A percentile compares a stretch with the other conserved stretches of the same genome.
Conservation (phyloP, 1,140 invertebrate genomes). For the Akabosia matsudoensis region DNA sequence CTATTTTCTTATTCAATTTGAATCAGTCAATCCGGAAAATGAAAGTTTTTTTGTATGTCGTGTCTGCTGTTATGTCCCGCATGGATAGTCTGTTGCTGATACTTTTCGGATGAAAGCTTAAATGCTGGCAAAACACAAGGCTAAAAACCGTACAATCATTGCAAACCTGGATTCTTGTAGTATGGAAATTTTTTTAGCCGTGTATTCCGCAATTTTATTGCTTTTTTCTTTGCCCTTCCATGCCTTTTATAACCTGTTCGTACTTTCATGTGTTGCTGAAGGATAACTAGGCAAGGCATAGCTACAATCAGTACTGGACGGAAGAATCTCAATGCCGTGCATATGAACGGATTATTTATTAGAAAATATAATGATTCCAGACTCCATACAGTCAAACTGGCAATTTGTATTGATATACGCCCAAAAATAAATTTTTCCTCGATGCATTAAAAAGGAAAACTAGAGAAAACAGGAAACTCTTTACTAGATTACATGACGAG, state of each 20-base stretch:
- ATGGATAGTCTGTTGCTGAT: constrained; percentile 21
- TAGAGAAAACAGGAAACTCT: too few relatives aligned
- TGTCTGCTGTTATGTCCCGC: neutral
- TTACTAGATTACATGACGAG: too few relatives aligned
- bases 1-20: constrained; percentile 24
- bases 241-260: constrained; percentile 3
- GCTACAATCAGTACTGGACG: neutral
- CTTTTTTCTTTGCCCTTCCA: neutral
- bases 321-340: neutral
- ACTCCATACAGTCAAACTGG: neutral
- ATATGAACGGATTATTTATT: neutral
- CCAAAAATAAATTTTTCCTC: too few relatives aligned
- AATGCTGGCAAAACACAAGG: neutral
- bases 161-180: too few relatives aligned
- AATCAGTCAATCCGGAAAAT: constrained; percentile 25
- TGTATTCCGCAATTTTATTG: neutral
- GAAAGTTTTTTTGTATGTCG: constrained; percentile 19
- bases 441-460: too few relatives aligned
- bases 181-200: too few relatives aligned
- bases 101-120: constrained; percentile 4
- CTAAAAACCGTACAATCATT: too few relatives aligned
- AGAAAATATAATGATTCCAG: neutral
- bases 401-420: neutral
- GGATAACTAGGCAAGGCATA: neutral
- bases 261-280: constrained; percentile 14